Evolutionary conservation across 2,797 vertebrate species (phyloP), one percentile per base, ranked within the genome.

Genomic region (Lepus oiostolus): DNA sequence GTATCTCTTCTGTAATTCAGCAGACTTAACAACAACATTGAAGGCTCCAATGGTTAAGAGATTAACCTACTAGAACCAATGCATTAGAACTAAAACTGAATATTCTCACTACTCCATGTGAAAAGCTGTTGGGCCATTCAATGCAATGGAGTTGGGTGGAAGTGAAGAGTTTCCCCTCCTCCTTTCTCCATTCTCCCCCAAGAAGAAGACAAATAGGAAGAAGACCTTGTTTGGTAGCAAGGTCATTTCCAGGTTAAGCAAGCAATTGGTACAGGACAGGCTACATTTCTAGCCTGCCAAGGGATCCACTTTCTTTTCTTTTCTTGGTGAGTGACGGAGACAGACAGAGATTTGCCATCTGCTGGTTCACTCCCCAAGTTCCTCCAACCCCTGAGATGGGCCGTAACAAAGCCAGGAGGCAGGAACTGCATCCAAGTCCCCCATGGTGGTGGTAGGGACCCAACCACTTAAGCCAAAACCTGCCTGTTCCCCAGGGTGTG

Each of bases 11-110:
- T 97, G 90, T 76, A 76, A 94, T 50, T 88, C 62, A 91, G 35
- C 16, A 89, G 95, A 94, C 62, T 96, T 91, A 83, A 86, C 83
- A 96, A 96, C 90, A 93, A 96, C 52, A 85, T 16, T 83, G 90
- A 97, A 96, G 79, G 28, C 74, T 85, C 96, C 93, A 96, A 47
- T 90, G 77, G 93, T 96, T 96, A 75, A 85, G 70, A 97, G 97
- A 97, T 97, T 97, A 97, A 76, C 32, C 77, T 94, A 74, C 86
- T 90, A 96, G 91, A 97, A 95, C 38, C 52, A 67, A 81, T 89
- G 96, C 94, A 88, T 96, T 96, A 97, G 74, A 96, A 24, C 54
- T 90, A 70, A 97, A 96, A 96, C 90, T 96, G 97, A 97, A 97
- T 92, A 47, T 77, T 88, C 82, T 77, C 85, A 63, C 52, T 72